Percentiles rank a stretch among this genome's conserved stretches.
Conservation (phyloP, 2,888 invertebrate genomes). For the Boloria selene region DNA sequence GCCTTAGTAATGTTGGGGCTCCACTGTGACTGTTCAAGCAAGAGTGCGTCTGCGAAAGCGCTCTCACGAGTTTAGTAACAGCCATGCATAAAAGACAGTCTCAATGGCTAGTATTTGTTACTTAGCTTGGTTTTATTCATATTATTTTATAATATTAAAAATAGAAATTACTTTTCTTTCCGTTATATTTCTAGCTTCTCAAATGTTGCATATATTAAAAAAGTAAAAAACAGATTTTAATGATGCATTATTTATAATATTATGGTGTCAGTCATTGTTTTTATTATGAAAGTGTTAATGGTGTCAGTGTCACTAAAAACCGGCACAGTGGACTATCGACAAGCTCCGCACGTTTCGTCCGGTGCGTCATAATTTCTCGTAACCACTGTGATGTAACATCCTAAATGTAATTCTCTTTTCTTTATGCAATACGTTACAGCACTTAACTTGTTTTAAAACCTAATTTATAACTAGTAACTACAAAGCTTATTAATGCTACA, state of each 20-base stretch:
- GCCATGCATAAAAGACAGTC: constrained; percentile 15
- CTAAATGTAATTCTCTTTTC: constrained; percentile 54
- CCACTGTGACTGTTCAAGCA: constrained; percentile 55
- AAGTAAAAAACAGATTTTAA: background rate
- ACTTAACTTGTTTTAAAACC: constrained; percentile 38
- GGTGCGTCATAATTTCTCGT: constrained; percentile 70
- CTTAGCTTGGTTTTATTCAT: background rate
- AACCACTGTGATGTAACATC: constrained; percentile 66
- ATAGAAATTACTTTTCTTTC: no score
- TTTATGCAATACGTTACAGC: constrained; percentile 54
- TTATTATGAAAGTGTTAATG: constrained; percentile 67
- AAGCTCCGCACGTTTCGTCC: constrained; percentile 57
- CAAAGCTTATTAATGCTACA: background rate
- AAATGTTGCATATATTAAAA: background rate
- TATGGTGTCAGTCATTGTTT: constrained; percentile 64
- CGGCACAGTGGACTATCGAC: constrained; percentile 60
- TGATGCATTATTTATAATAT: constrained; percentile 4
- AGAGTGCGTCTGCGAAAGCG: constrained; percentile 67
- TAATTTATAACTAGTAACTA: background rate
- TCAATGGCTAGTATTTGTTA: constrained; percentile 21
- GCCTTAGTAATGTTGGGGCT: constrained; percentile 66
- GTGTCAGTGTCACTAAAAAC: constrained; percentile 73
- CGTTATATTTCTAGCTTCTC: no score
- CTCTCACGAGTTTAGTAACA: constrained; percentile 56
- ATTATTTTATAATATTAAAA: background rate